Evolutionary conservation across 1,140 invertebrate genomes (phyloP).

Genomic region (Vanessa atalanta): DNA sequence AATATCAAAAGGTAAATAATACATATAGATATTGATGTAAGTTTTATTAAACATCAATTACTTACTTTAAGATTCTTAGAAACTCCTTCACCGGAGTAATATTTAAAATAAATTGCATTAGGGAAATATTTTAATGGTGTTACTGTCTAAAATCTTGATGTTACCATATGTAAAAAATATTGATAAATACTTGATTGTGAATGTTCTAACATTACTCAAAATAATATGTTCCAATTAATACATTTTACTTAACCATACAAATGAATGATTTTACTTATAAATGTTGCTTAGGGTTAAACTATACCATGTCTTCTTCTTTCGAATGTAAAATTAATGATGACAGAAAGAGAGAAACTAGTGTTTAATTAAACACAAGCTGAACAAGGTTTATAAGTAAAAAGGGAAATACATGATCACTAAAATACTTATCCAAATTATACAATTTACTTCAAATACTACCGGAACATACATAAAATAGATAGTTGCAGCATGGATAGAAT

Average conservation of each 20-base stretch:
- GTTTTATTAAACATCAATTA: conserved; percentile 59
- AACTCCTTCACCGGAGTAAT: conserved; percentile 47
- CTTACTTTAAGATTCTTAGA: conserved; percentile 57
- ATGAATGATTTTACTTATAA: too few relatives aligned
- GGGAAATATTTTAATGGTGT: neutral
- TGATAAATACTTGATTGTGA: too few relatives aligned
- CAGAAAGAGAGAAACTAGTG: too few relatives aligned
- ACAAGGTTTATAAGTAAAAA: neutral
- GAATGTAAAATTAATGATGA: too few relatives aligned
- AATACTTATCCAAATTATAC: conserved; percentile 36
- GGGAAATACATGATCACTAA: conserved; percentile 1
- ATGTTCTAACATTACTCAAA: too few relatives aligned
- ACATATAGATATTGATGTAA: conserved; percentile 39
- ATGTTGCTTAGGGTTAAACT: too few relatives aligned
- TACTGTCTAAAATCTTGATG: neutral
- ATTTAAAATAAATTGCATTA: conserved; percentile 63
- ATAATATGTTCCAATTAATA: too few relatives aligned
- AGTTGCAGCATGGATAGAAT: neutral
- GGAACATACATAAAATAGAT: conserved; percentile 32
- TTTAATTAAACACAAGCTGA: too few relatives aligned
- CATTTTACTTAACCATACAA: too few relatives aligned
- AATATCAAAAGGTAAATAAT: conserved; percentile 20
- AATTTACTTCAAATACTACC: conserved; percentile 72
- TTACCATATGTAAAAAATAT: too few relatives aligned
- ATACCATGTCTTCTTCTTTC: too few relatives aligned